A percentile compares a stretch with the other conserved stretches of the same genome.
phyloP scores from a whole-genome alignment of 92 coral and sea anemone species.

The Siderastrea siderea region DNA sequence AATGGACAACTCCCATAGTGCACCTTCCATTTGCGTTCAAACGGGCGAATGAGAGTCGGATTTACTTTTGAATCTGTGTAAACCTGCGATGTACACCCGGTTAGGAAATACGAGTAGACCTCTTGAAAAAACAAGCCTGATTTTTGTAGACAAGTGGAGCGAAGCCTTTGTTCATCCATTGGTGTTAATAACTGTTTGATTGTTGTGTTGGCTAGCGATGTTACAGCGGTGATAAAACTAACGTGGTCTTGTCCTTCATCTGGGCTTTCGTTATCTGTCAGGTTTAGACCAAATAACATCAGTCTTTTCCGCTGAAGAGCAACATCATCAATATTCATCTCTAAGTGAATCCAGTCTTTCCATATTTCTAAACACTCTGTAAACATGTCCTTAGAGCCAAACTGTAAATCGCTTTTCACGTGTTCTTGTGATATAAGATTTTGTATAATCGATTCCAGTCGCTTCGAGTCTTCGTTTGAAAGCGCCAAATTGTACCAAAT shows the following conservation, averaged over 20 bases:
- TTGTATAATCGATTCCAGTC: background rate
- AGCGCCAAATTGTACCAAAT: constrained; percentile 27
- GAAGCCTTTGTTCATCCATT: constrained; percentile 25
- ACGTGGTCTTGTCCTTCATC: background rate
- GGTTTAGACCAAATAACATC: constrained; percentile 21
- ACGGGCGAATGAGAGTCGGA: constrained; percentile 50
- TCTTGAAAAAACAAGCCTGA: constrained; percentile 14
- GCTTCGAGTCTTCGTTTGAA: background rate
- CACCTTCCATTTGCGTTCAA: constrained; percentile 62
- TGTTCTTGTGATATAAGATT: background rate
- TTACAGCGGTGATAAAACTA: constrained; percentile 17
- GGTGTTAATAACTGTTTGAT: constrained; percentile 26
- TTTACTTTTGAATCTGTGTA: constrained; percentile 15
- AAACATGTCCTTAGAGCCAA: constrained; percentile 33
- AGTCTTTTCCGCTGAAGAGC: constrained; percentile 8
- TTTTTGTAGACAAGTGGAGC: background rate
- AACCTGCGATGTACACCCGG: constrained; percentile 12
- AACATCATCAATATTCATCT: constrained; percentile 23
- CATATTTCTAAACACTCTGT: constrained; percentile 26
- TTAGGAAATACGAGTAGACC: constrained; percentile 20
- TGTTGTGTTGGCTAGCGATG: constrained; percentile 12
- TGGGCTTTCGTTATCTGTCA: background rate
- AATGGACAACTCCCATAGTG: constrained; percentile 58
- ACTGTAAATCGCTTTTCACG: background rate
- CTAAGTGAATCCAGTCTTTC: constrained; percentile 30